Conservation (phyloP, 2,113 vertebrate species). For the Bos javanicus region DNA sequence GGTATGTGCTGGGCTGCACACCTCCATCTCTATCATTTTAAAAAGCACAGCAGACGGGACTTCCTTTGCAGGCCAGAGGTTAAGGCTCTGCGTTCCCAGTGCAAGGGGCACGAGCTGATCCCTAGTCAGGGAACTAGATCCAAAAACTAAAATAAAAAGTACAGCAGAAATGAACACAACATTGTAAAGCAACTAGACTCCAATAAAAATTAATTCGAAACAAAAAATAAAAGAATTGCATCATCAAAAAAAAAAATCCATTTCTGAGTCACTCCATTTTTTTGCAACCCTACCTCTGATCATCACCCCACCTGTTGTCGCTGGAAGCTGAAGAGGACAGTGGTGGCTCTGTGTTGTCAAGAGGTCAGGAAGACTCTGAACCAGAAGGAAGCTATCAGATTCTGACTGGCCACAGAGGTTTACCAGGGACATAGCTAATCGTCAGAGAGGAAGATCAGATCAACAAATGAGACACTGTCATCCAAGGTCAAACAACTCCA, state of each 20-base stretch:
- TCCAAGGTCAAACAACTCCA: background rate
- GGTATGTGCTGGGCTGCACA: too few species aligned
- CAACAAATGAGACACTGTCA: background rate
- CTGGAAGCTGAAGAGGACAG: background rate
- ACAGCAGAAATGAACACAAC: background rate
- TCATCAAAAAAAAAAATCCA: background rate
- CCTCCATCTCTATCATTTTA: background rate
- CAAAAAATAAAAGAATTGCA: background rate
- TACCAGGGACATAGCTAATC: background rate
- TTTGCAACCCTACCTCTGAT: background rate
- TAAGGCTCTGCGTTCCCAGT: background rate
- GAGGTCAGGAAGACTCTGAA: background rate
- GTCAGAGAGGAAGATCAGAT: background rate
- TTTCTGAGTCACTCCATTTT: background rate
- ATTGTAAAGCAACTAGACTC: background rate
- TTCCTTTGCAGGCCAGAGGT: background rate
- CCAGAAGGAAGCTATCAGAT: background rate
- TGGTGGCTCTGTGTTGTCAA: background rate
- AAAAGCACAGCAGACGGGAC: background rate
- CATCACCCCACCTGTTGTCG: background rate
- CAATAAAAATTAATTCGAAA: background rate
- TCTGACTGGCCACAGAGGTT: background rate
- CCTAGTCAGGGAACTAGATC: background rate
- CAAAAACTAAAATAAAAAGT: background rate
- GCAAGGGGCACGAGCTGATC: background rate